These are phyloP conservation scores for Philopedon plagiatum DNA, from an alignment of 2,888 invertebrate species.

Conservation along the genomic window DNA sequence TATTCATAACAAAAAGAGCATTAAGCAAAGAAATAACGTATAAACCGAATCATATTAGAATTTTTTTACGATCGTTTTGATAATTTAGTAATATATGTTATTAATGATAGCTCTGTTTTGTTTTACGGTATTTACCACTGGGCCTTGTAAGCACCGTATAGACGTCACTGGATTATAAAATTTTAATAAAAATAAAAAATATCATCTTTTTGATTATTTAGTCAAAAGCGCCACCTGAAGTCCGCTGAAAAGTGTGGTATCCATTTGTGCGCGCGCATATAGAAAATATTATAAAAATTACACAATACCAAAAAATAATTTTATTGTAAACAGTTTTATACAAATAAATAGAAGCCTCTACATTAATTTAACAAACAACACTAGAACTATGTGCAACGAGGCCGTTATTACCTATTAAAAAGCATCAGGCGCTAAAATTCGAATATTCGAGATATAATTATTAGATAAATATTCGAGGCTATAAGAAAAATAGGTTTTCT, in stretches of 20 bases:
- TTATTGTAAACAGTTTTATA: constrained; percentile 62
- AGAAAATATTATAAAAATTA: constrained; percentile 49
- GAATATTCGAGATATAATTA: constrained; percentile 51
- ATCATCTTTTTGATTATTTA: too few species aligned
- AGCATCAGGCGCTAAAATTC: constrained; percentile 63
- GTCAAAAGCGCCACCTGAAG: not conserved
- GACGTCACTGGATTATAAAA: too few species aligned
- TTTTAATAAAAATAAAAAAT: too few species aligned
- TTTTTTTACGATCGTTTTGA: too few species aligned
- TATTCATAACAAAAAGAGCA: too few species aligned
- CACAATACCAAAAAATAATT: constrained; percentile 57
- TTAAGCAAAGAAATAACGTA: too few species aligned
- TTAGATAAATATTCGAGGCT: constrained; percentile 47
- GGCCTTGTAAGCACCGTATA: too few species aligned
- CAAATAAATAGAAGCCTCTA: constrained; percentile 68
- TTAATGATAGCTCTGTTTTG: too few species aligned
- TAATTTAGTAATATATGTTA: too few species aligned
- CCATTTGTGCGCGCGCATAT: constrained; percentile 39
- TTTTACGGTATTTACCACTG: too few species aligned
- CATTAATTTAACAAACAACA: constrained; percentile 66
- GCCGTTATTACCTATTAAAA: constrained; percentile 60
- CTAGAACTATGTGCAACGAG: constrained; percentile 66
- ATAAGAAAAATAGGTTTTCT: constrained; percentile 36
- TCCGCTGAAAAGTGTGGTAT: constrained; percentile 9
- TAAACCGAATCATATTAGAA: too few species aligned